Evolutionary conservation across 1,140 invertebrate species (phyloP).

Genomic region (Anthonomus grandis): DNA sequence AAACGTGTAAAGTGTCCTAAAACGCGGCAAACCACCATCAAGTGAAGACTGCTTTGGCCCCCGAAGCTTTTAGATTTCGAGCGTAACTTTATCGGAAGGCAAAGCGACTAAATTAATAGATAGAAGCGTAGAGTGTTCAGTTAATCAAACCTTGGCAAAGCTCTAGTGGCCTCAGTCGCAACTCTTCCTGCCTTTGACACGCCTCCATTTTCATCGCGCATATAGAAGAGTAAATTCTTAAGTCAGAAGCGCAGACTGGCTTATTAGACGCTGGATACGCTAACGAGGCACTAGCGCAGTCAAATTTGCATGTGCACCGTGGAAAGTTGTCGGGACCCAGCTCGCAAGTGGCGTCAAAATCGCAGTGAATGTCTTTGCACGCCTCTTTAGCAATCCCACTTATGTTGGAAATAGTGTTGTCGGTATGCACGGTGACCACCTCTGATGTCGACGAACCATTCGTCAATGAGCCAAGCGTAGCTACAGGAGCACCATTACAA

Average conservation of each 20-base stretch:
- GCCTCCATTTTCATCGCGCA: conserved; percentile 85
- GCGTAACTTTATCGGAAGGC: conserved; percentile 16
- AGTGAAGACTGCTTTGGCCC: conserved; percentile 15
- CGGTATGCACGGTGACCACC: conserved; percentile 18
- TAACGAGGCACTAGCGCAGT: conserved; percentile 61
- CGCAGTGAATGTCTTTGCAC: conserved; percentile 77
- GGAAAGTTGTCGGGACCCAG: conserved; percentile 71
- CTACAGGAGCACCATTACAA: conserved; percentile 22
- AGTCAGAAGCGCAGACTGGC: conserved; percentile 80
- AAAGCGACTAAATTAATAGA: conserved; percentile 28
- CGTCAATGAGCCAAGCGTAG: conserved; percentile 23
- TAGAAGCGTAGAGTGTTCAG: conserved; percentile 27
- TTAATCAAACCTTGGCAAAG: conserved; percentile 71
- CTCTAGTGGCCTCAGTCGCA: conserved; percentile 72
- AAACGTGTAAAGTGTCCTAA: conserved; percentile 20
- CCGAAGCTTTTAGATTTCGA: conserved; percentile 14
- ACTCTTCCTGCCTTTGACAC: conserved; percentile 77
- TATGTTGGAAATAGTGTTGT: conserved; percentile 33
- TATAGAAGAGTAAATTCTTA: conserved; percentile 73
- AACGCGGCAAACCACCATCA: conserved; percentile 19
- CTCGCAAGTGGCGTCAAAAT: conserved; percentile 80
- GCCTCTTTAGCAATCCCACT: conserved; percentile 56
- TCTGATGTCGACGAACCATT: conserved; percentile 20
- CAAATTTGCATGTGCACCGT: conserved; percentile 72
- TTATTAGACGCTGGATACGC: conserved; percentile 56